These are phyloP conservation scores for Drosophila lini DNA, from an alignment of 1,140 invertebrate species.

Conservation along the genomic window DNA sequence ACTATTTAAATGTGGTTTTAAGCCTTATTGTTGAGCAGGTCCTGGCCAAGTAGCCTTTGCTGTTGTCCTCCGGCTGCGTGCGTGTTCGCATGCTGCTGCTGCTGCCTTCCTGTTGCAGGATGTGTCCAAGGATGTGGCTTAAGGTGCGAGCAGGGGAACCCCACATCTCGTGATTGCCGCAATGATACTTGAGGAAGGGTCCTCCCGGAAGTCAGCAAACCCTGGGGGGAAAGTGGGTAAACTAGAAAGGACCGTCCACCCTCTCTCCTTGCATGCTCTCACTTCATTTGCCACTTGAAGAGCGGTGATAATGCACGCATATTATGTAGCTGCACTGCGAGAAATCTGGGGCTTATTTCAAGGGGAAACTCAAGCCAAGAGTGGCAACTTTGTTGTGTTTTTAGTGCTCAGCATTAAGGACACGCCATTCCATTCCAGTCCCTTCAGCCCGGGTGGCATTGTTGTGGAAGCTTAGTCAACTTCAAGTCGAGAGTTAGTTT, in stretches of 20 bases:
- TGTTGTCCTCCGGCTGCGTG: conserved; percentile 10
- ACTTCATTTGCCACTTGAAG: conserved; percentile 72
- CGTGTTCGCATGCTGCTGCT: conserved; percentile 50
- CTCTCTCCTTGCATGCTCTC: conserved; percentile 28
- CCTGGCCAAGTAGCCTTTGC: conserved; percentile 15
- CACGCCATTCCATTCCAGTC: conserved; percentile 31
- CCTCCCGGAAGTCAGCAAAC: conserved; percentile 3
- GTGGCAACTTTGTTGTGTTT: conserved; percentile 53
- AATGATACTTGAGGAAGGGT: conserved; percentile 57
- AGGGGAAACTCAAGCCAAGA: background rate
- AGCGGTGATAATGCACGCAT: conserved; percentile 72
- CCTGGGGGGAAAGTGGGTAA: background rate
- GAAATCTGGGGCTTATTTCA: background rate
- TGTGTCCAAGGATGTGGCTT: conserved; percentile 65
- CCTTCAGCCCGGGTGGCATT: conserved; percentile 41
- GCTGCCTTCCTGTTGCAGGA: conserved; percentile 70
- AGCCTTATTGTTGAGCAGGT: conserved; percentile 38
- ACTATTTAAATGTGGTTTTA: conserved; percentile 71
- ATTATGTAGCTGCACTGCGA: conserved; percentile 43
- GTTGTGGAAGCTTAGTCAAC: conserved; percentile 70
- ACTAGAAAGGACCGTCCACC: background rate
- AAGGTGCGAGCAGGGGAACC: background rate
- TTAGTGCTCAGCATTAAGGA: conserved; percentile 63
- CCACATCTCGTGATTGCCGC: conserved; percentile 48
- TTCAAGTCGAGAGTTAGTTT: conserved; percentile 74